Conservation (phyloP, 1,140 invertebrate genomes). For the Dendrolimus punctatus region DNA sequence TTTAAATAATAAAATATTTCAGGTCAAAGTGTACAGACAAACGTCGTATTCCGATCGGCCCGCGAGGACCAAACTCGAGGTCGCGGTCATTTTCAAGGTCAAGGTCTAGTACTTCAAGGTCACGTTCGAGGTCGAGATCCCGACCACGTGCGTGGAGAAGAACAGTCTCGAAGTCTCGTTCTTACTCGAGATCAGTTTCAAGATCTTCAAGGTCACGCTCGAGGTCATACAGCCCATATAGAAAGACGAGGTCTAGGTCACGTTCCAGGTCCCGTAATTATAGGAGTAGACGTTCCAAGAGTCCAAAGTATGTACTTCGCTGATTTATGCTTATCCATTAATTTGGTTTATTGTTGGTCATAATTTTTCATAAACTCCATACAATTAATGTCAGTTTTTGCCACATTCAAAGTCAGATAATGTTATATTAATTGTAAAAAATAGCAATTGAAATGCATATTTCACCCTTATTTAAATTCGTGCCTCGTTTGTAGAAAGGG, state of each 20-base stretch:
- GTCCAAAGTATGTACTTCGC: slow-evolving; percentile 48
- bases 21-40: slow-evolving; percentile 12
- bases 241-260: slow-evolving; percentile 52
- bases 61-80: slow-evolving; percentile 20
- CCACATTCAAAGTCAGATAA: too few species aligned
- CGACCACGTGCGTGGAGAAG: slow-evolving; percentile 18
- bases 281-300: slow-evolving; percentile 39
- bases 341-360: too few species aligned
- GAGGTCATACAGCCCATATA: slow-evolving; percentile 19
- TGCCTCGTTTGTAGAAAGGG: too few species aligned
- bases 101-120: slow-evolving; percentile 24
- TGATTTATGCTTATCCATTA: slow-evolving; percentile 2
- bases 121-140: slow-evolving; percentile 18
- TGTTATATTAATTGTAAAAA: too few species aligned
- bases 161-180: slow-evolving; percentile 28
- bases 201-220: slow-evolving; percentile 38
- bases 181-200: slow-evolving; percentile 32
- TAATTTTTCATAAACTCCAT: too few species aligned
- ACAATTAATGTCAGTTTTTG: too few species aligned
- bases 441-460: too few species aligned
- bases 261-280: slow-evolving; percentile 45
- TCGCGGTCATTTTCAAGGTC: slow-evolving; percentile 35
- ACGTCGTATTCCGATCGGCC: slow-evolving; percentile 7
- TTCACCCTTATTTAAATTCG: too few species aligned
- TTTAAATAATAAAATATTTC: slow-evolving; percentile 1